These are phyloP conservation scores for Drosophila suboccidentalis DNA, from an alignment of 2,888 invertebrate species.

Conservation along the genomic window DNA sequence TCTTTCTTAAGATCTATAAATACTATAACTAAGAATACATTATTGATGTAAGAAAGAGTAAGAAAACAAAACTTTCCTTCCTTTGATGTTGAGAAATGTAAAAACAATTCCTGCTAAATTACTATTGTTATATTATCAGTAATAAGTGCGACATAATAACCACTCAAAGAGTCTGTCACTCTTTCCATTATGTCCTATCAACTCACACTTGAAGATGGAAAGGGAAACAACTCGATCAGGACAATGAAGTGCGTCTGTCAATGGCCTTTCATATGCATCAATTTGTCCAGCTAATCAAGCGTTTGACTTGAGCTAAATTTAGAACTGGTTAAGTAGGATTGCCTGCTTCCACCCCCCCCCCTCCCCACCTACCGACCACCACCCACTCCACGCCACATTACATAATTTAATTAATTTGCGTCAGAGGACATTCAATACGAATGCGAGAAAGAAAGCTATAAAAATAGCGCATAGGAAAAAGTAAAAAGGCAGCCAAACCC, in stretches of 20 bases:
- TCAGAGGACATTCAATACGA: conserved; percentile 75
- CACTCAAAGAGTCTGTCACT: not conserved
- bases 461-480: conserved; percentile 51
- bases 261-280: conserved; percentile 15
- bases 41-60: not conserved
- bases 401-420: conserved; percentile 78
- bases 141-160: not conserved
- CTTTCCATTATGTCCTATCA: not conserved
- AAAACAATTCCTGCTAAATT: not conserved
- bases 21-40: not conserved
- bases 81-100: not conserved
- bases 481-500: conserved; percentile 22
- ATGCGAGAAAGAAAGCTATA: conserved; percentile 44
- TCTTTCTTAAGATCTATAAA: not conserved
- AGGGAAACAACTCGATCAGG: conserved; percentile 5
- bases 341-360: not conserved
- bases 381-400: conserved; percentile 26
- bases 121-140: not conserved
- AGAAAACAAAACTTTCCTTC: not conserved
- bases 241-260: conserved; percentile 21
- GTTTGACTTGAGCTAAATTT: conserved; percentile 47
- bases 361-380: not conserved
- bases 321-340: conserved; percentile 44
- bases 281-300: conserved; percentile 17
- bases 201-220: not conserved